phyloP scores from a whole-genome alignment of 2,888 invertebrate genomes.

The Penaeus monodon region DNA sequence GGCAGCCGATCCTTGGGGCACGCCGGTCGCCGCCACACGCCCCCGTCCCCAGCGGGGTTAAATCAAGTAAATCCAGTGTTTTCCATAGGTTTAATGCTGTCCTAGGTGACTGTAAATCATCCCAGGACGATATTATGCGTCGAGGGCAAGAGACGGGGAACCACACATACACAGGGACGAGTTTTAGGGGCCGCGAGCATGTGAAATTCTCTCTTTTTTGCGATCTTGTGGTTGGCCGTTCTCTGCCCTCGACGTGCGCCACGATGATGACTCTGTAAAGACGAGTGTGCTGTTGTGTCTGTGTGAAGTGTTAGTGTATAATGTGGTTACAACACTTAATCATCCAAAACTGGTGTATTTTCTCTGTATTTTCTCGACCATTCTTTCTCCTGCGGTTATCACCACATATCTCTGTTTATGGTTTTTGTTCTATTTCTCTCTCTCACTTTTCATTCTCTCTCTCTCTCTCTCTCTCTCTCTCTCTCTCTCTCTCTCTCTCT shows the following conservation, averaged over 20 bases:
- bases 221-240: background rate
- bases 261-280: conserved; percentile 18
- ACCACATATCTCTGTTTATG: too few species aligned
- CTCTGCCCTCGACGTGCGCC: conserved; percentile 18
- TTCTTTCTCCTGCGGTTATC: too few species aligned
- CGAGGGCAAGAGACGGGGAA: conserved; percentile 6
- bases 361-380: too few species aligned
- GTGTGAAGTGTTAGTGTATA: conserved; percentile 3
- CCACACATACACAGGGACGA: background rate
- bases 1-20: background rate
- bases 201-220: background rate
- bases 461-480: too few species aligned
- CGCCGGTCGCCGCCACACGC: conserved; percentile 24
- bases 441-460: too few species aligned
- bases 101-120: conserved; percentile 28
- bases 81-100: conserved; percentile 48
- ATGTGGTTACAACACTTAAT: background rate
- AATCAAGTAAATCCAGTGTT: conserved; percentile 49
- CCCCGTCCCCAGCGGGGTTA: conserved; percentile 38
- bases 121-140: background rate
- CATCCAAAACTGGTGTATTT: too few species aligned
- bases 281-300: conserved; percentile 2
- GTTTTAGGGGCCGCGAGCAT: too few species aligned
- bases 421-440: too few species aligned
- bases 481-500: too few species aligned